Evolutionary conservation across 2,113 vertebrate species (phyloP).

Genomic region (Smithornis capensis): DNA sequence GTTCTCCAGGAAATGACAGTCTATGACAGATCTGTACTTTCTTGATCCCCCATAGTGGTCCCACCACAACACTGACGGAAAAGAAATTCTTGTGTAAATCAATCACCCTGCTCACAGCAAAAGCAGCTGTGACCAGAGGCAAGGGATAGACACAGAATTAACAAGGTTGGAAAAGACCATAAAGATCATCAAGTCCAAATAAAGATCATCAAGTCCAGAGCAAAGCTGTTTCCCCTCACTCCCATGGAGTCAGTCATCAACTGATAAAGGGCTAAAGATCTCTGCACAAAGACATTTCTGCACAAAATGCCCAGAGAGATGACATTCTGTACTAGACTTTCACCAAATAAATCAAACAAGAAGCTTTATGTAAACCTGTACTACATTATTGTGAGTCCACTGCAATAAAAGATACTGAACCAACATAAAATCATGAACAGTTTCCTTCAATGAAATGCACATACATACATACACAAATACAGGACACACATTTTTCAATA

Average conservation of each 20-base stretch:
- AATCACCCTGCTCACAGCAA: neutral
- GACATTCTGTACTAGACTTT: neutral
- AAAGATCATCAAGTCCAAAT: too few species aligned
- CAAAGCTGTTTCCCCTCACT: neutral
- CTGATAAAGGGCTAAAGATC: neutral
- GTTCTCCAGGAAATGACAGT: neutral
- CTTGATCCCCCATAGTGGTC: neutral
- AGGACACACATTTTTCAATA: neutral
- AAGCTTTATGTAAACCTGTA: neutral
- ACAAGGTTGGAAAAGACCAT: too few species aligned
- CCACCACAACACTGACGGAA: neutral
- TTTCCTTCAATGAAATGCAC: neutral
- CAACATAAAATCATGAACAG: neutral
- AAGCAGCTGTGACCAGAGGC: neutral
- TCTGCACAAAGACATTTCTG: neutral
- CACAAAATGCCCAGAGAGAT: neutral
- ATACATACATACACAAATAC: neutral
- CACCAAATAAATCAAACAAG: neutral
- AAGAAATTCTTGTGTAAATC: neutral
- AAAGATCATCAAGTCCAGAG: too few species aligned
- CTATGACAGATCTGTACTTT: neutral
- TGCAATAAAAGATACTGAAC: neutral
- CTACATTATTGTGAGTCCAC: neutral
- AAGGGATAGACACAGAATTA: neutral
- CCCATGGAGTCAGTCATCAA: neutral